Evolutionary conservation across 2,113 vertebrate genomes (phyloP), one percentile per base, ranked within the genome.

Genomic region (Helogale parvula): DNA sequence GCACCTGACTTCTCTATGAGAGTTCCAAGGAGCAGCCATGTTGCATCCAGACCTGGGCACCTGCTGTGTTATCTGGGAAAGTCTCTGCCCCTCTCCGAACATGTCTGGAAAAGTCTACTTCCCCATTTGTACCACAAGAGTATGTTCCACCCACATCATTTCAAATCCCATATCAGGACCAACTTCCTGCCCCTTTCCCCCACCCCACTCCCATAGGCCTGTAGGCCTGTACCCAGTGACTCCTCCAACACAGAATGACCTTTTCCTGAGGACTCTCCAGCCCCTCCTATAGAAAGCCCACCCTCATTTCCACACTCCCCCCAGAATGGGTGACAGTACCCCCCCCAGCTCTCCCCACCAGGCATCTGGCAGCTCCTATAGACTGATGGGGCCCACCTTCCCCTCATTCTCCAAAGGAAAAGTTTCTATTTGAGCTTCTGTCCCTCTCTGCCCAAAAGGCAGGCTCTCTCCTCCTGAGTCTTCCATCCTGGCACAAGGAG

Each of bases 361-460:
- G 76, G 74, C 33, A 63, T 47, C 63, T 76, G 76, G n/a, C 35
- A 83, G n/a, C 63, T 76, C 50, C 17, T 27, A 14, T 25, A 92
- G 80, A 27, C 57, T 38, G 35, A 88, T 88, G 35, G n/a, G 4
- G 25, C 29, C 52, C 17, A 52, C 45, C 19, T 25, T 91, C 38
- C 89, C 15, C 63, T 93, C 41, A 85, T 19, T 90, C 23, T 65
- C 54, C 41, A 25, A 90, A 88, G 93, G 54, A 74, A 45, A 89
- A 50, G 11, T 90, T 89, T 82, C 91, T 92, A 27, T 82, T 82
- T 94, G 63, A 87, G 63, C 27, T 90, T 91, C 63, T 87, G 80
- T 38, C 74, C 41, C 41, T 93, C 50, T 82, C 54, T 84, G 63
- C n/a, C 69, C 74, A 83, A 80, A n/a, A 95, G 80, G 74, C 47